Evolutionary conservation across 2,797 vertebrate genomes (phyloP), one percentile per base, ranked within the genome.

Genomic region (Dallia pectoralis): DNA sequence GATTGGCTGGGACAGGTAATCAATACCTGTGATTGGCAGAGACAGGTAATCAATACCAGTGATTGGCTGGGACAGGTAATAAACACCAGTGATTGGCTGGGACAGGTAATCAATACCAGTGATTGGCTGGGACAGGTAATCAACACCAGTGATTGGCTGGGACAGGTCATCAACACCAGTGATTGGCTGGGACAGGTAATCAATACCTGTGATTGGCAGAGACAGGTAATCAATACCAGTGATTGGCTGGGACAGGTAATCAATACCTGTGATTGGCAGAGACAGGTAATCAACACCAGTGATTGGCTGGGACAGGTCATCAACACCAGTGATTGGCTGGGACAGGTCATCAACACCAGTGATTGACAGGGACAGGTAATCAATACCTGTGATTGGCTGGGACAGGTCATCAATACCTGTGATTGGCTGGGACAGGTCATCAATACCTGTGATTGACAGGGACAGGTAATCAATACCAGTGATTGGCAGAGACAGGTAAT

Each of bases 291-390:
- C 75, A 97, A 96, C 32, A 93, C 93, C 0, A 90, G 94, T 0
- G 97, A 99, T 85, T 99, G 97, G 97, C 97, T 98, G 85, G 97
- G 97, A 19, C 96, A 98, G 96, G 97, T 99, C n/a, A n/a, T 98
- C 75, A 97, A 96, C 32, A 93, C 93, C 0, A 90, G 94, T 0
- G 97, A 99, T 85, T 99, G 97, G 97, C 97, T 98, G 85, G 97
- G 97, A 19, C 96, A 98, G 96, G 97, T 99, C n/a, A n/a, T 98
- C 75, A 97, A 96, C 32, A 93, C 93, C 0, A 90, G 94, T 0
- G 97, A 99, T 85, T 99, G 97, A 97, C 97, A 98, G 85, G 97
- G 97, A 19, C 96, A 98, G 96, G 97, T 99, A n/a, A n/a, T 98
- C 75, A 97, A 96, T 30, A 93, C 93, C 0, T 90, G 94, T 0